A percentile compares a stretch with the other conserved stretches of the same genome.
phyloP scores from a whole-genome alignment of 1,140 invertebrate species.

The Sarcophaga bullata region DNA sequence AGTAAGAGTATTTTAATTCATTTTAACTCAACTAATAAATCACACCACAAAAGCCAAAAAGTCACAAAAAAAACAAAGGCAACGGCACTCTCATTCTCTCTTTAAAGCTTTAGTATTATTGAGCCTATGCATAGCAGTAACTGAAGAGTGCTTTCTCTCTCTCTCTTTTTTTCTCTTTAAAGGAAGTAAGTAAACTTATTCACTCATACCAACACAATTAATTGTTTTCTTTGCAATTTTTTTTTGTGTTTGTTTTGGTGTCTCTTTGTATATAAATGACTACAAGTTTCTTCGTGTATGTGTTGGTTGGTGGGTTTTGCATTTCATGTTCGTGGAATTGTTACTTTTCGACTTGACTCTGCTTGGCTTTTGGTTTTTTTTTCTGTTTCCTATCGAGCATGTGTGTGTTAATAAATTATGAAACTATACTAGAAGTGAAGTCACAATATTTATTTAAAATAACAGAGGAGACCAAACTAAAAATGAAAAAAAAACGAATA shows the following conservation, averaged over 20 bases:
- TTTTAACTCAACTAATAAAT: slow-evolving; percentile 52
- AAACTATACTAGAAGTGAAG: not conserved
- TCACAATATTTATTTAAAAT: too few relatives aligned
- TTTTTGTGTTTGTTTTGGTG: not conserved
- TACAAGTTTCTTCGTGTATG: not conserved
- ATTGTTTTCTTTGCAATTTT: not conserved
- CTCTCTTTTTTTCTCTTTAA: not conserved
- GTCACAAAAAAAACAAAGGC: not conserved
- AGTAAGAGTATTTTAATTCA: slow-evolving; percentile 27
- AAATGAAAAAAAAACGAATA: too few relatives aligned
- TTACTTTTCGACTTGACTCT: not conserved
- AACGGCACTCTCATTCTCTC: not conserved
- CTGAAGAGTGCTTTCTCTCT: not conserved
- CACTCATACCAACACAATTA: not conserved
- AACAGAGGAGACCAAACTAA: too few relatives aligned
- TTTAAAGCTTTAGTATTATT: too few relatives aligned
- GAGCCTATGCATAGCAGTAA: too few relatives aligned
- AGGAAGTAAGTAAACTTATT: not conserved
- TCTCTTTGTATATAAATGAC: not conserved
- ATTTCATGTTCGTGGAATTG: not conserved
- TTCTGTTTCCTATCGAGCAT: not conserved
- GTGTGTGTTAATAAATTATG: slow-evolving; percentile 32
- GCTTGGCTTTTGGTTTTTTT: not conserved
- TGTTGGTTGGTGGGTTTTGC: not conserved
- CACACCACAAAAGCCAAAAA: slow-evolving; percentile 46